phyloP scores from a whole-genome alignment of 2,888 invertebrate species.

The Eurytoma adleriae region DNA sequence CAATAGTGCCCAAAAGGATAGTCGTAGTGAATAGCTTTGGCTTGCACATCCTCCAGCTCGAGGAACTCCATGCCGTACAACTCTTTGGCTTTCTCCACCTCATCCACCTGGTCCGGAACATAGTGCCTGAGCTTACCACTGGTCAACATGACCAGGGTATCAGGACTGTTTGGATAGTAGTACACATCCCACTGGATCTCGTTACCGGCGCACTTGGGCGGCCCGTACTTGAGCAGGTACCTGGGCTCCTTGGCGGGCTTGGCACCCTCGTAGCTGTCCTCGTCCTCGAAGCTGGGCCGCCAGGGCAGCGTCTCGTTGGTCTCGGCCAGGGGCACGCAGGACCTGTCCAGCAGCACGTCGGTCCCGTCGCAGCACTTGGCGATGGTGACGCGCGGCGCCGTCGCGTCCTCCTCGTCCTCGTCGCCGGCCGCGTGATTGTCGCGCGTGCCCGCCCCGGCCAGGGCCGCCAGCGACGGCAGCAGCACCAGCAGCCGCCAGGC shows the following conservation, averaged over 20 bases:
- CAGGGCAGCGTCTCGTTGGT: slow-evolving; percentile 68
- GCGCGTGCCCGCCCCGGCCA: slow-evolving; percentile 37
- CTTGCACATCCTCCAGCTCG: slow-evolving; percentile 72
- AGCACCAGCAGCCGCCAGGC: slow-evolving; percentile 41
- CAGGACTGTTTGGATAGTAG: slow-evolving; percentile 64
- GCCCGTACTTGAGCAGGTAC: slow-evolving; percentile 68
- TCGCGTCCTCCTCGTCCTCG: slow-evolving; percentile 46
- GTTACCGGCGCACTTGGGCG: slow-evolving; percentile 67
- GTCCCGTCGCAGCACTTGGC: slow-evolving; percentile 88
- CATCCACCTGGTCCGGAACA: slow-evolving; percentile 72
- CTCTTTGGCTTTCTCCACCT: slow-evolving; percentile 72
- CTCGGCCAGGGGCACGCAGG: slow-evolving; percentile 81
- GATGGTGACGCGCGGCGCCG: slow-evolving; percentile 77
- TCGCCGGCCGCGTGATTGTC: slow-evolving; percentile 46
- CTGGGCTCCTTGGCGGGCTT: slow-evolving; percentile 57
- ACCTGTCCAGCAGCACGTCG: slow-evolving; percentile 83
- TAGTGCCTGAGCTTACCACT: slow-evolving; percentile 87
- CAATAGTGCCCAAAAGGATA: slow-evolving; percentile 88
- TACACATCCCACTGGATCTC: slow-evolving; percentile 72
- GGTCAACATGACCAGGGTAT: slow-evolving; percentile 78
- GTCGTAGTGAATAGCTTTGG: slow-evolving; percentile 79
- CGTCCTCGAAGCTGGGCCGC: slow-evolving; percentile 68
- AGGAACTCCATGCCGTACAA: slow-evolving; percentile 74
- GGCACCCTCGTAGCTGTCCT: slow-evolving; percentile 51
- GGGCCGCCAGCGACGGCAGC: slow-evolving; percentile 2